Conservation (phyloP, 2,113 vertebrate genomes). For the Colistium nudipinnis region DNA sequence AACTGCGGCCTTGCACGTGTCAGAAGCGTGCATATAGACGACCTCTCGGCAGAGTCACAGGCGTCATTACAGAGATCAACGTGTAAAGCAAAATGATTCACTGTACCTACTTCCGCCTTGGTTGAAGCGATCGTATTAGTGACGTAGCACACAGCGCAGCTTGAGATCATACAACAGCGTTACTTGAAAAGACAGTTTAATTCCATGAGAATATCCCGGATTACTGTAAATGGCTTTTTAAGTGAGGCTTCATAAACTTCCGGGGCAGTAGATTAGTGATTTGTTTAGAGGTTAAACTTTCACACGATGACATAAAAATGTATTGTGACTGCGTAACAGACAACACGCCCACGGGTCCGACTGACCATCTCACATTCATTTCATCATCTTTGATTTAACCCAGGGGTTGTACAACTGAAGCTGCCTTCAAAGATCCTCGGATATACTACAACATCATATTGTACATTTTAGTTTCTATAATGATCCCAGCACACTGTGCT, state of each 20-base stretch:
- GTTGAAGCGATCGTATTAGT: neutral
- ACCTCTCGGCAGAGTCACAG: neutral
- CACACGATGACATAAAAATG: neutral
- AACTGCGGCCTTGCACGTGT: constrained; percentile 7
- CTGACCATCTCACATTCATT: fast-evolving
- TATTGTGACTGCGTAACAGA: neutral
- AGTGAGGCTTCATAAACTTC: no score
- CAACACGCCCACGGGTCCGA: fast-evolving
- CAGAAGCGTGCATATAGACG: constrained; percentile 12
- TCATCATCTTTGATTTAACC: constrained; percentile 1
- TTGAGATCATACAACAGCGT: no score
- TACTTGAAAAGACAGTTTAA: no score
- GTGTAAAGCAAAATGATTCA: neutral
- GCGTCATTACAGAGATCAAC: constrained; percentile 31
- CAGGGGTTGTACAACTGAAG: neutral
- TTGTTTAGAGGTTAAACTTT: no score
- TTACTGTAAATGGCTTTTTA: neutral
- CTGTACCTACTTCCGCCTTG: neutral
- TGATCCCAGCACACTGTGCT: no score
- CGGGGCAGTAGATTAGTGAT: neutral
- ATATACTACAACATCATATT: neutral
- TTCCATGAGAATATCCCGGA: neutral
- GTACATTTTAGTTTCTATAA: no score
- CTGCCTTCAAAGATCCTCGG: neutral
- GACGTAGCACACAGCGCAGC: fast-evolving